Conservation (phyloP, 92 coral and sea anemone genomes). For the Scolanthus callimorphus region DNA sequence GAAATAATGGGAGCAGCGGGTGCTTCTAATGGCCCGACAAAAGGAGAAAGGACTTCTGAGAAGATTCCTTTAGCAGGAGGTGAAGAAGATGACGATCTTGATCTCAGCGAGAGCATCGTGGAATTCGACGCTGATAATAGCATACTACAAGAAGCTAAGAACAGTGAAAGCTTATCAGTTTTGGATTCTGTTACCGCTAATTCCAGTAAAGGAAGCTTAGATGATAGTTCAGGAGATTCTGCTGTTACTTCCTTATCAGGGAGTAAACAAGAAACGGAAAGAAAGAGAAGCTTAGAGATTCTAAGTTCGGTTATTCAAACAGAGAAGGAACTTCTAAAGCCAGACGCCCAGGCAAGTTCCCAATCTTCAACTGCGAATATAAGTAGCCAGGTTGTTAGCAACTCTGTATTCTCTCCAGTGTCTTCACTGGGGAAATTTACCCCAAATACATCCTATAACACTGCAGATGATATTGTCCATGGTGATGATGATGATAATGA, state of each 20-base stretch:
- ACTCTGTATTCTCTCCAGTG: background rate
- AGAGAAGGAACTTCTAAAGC: no score
- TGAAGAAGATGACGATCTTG: slow-evolving; percentile 24
- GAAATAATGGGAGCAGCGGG: slow-evolving; percentile 10
- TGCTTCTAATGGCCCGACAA: background rate
- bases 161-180: no score
- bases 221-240: background rate
- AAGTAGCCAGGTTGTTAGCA: background rate
- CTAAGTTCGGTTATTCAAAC: no score
- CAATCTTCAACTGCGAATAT: background rate
- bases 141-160: background rate
- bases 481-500: slow-evolving; percentile 21
- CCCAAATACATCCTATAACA: slow-evolving; percentile 13
- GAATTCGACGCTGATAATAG: no score
- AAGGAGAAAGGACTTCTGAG: background rate
- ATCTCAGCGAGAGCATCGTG: background rate
- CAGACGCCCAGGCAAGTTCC: background rate
- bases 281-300: background rate
- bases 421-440: background rate
- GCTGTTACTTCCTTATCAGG: background rate
- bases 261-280: background rate
- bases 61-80: slow-evolving; percentile 30
- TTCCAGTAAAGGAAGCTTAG: background rate
- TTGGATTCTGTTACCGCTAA: background rate
- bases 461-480: slow-evolving; percentile 9